Percentiles rank a stretch among this genome's conserved stretches.
These are phyloP conservation scores for Isichthys henryi DNA, from an alignment of 2,113 vertebrate species.

Conservation along the genomic window DNA sequence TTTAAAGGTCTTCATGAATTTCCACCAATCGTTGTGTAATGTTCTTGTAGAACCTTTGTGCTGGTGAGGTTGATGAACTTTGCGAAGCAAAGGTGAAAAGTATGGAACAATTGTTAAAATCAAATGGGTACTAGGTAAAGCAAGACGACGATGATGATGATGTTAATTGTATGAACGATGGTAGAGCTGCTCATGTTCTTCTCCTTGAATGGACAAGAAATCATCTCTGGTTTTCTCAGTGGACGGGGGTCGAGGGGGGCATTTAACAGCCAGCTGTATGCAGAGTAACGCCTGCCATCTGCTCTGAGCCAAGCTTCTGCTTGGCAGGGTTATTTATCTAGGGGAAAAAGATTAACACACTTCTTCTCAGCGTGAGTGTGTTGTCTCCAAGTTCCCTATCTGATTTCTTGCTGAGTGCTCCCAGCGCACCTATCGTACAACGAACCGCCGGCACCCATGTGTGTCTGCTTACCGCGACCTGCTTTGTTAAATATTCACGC, in stretches of 20 bases:
- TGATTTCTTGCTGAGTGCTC: neutral
- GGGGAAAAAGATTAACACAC: neutral
- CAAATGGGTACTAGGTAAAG: neutral
- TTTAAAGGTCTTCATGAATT: neutral
- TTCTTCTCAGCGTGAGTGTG: neutral
- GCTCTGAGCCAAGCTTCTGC: neutral
- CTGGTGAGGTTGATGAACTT: neutral
- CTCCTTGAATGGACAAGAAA: neutral
- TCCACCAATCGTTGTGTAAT: neutral
- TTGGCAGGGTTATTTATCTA: neutral
- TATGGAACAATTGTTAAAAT: neutral
- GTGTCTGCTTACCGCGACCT: constrained; percentile 64
- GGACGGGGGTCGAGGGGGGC: neutral
- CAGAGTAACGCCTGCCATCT: neutral
- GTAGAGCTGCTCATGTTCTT: neutral
- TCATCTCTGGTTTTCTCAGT: neutral
- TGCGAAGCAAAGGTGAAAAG: neutral
- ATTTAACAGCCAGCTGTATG: neutral
- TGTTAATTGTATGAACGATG: neutral
- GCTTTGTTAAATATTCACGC: constrained; percentile 73
- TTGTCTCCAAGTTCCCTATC: neutral
- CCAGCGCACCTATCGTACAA: neutral
- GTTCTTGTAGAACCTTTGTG: neutral
- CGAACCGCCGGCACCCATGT: constrained; percentile 37
- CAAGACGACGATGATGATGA: neutral